A percentile compares a stretch with the other conserved stretches of the same genome.
These are phyloP conservation scores for Masticophis lateralis DNA, from an alignment of 2,797 vertebrate genomes.

Conservation along the genomic window DNA sequence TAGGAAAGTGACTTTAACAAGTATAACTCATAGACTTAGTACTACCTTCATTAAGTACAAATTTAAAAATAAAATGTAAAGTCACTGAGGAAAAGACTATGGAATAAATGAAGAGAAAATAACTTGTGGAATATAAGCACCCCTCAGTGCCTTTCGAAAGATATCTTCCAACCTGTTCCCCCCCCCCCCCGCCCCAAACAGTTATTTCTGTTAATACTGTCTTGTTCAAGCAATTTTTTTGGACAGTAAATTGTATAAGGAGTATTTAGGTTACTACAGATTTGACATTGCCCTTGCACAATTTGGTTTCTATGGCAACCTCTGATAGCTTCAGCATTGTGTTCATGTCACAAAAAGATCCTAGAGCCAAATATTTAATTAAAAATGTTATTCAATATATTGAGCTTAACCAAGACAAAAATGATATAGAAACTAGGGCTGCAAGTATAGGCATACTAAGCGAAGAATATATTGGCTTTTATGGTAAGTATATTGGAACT, in stretches of 20 bases:
- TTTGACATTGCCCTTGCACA: conserved; percentile 49
- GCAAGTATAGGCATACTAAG: background rate
- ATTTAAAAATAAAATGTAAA: conserved; percentile 22
- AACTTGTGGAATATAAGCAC: conserved; percentile 4
- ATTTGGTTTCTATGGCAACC: conserved; percentile 62
- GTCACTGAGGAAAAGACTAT: background rate
- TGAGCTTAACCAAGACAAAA: background rate
- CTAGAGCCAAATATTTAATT: conserved; percentile 5
- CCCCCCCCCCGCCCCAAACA: background rate
- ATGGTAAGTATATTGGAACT: background rate
- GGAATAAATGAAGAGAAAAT: background rate
- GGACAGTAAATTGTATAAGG: conserved; percentile 1
- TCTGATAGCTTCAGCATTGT: conserved; percentile 16
- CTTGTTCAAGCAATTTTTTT: background rate
- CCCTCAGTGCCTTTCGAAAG: background rate
- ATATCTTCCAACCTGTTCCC: background rate
- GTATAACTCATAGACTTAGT: conserved; percentile 38
- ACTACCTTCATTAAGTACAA: background rate
- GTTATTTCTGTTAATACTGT: conserved; percentile 21
- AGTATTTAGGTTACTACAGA: conserved; percentile 1
- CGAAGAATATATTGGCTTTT: background rate
- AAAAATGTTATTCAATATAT: background rate
- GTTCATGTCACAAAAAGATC: background rate
- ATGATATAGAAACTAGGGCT: background rate
- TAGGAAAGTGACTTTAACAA: conserved; percentile 23